phyloP scores from a whole-genome alignment of 1,140 invertebrate species.

The Lepidostoma basale region DNA sequence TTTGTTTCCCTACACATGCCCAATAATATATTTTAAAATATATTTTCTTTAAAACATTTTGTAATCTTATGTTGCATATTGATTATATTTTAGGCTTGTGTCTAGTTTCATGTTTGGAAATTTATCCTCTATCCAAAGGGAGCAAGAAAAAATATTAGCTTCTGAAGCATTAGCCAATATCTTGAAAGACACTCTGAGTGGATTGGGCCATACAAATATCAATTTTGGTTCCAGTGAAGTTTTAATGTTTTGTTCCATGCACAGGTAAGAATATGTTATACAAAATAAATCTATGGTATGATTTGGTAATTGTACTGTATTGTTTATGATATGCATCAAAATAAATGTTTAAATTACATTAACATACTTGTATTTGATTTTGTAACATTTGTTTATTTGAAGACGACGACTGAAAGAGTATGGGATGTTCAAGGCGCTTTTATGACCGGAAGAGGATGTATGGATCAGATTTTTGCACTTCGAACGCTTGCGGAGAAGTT shows the following conservation, averaged over 20 bases:
- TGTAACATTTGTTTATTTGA: neutral
- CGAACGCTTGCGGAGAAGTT: no score
- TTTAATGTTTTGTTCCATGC: slow-evolving; percentile 16
- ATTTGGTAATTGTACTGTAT: neutral
- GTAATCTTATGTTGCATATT: neutral
- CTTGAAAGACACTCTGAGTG: slow-evolving; percentile 24
- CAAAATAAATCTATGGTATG: neutral
- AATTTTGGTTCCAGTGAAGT: slow-evolving; percentile 27
- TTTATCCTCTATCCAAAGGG: slow-evolving; percentile 24
- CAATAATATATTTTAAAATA: neutral
- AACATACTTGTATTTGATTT: neutral
- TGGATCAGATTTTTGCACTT: no score
- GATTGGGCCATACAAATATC: slow-evolving; percentile 23
- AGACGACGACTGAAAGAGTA: neutral
- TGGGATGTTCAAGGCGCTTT: neutral
- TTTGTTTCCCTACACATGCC: slow-evolving; percentile 6
- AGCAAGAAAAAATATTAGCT: slow-evolving; percentile 22
- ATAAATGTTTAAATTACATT: neutral
- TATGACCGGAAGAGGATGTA: neutral
- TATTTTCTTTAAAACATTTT: neutral
- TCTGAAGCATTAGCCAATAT: slow-evolving; percentile 25
- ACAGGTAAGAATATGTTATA: slow-evolving; percentile 17
- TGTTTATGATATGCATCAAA: neutral
- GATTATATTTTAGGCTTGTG: slow-evolving; percentile 30
- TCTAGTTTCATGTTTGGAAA: slow-evolving; percentile 19